phyloP scores from a whole-genome alignment of 2,113 vertebrate genomes.

The Cephalopholis sonnerati region DNA sequence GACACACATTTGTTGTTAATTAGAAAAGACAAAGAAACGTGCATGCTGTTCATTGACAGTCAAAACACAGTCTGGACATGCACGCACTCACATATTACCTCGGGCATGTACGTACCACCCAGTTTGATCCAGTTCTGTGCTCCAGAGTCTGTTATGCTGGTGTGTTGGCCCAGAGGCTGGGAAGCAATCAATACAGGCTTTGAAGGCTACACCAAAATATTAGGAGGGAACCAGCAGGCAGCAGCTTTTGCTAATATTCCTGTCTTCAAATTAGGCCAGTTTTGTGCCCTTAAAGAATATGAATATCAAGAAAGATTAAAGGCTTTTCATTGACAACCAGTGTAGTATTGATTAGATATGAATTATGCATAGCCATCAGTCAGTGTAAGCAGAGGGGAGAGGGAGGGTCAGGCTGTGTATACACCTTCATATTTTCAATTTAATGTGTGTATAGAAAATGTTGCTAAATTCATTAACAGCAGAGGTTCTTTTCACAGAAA shows the following conservation, averaged over 20 bases:
- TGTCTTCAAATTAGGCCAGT: neutral
- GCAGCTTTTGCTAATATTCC: neutral
- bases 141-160: neutral
- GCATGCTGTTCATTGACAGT: neutral
- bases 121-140: conserved; percentile 7
- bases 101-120: neutral
- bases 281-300: neutral
- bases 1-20: neutral
- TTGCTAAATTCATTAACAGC: neutral
- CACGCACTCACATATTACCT: neutral
- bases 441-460: neutral
- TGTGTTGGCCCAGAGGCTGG: conserved; percentile 15
- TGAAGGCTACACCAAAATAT: neutral
- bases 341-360: neutral
- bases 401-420: neutral
- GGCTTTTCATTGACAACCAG: neutral
- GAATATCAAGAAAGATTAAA: neutral
- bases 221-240: neutral
- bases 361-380: neutral
- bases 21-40: neutral
- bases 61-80: neutral
- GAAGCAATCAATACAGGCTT: conserved; percentile 8
- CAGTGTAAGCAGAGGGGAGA: neutral
- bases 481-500: neutral
- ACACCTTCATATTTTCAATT: neutral